phyloP scores from a whole-genome alignment of 2,888 invertebrate genomes.

The Lomographa bimaculata region DNA sequence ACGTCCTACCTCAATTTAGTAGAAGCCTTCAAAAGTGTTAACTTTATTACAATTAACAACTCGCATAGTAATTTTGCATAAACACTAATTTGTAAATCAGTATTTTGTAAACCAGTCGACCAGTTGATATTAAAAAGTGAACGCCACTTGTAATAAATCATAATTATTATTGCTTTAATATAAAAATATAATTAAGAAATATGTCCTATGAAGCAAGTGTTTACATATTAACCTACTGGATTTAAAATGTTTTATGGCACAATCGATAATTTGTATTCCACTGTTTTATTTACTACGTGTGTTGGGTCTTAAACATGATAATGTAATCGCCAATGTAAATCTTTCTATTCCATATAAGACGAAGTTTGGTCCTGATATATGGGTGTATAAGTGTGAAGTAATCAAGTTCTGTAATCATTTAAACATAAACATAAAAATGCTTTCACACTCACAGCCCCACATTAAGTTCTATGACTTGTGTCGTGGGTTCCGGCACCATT shows the following conservation, averaged over 20 bases:
- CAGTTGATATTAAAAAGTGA: constrained; percentile 22
- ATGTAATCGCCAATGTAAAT: constrained; percentile 53
- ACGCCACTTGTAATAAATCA: constrained; percentile 19
- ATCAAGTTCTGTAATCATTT: constrained; percentile 39
- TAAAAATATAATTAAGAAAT: constrained; percentile 16
- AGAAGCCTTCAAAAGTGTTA: constrained; percentile 8
- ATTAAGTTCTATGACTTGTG: no score
- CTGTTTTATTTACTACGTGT: constrained; percentile 42
- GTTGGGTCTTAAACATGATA: constrained; percentile 42
- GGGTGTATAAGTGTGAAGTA: constrained; percentile 43
- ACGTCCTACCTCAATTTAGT: constrained; percentile 6
- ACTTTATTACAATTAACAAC: constrained; percentile 15
- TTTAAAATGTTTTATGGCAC: constrained; percentile 35
- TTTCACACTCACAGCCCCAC: no score
- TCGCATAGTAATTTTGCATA: constrained; percentile 12
- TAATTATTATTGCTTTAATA: constrained; percentile 14
- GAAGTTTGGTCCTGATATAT: constrained; percentile 39
- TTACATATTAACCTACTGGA: constrained; percentile 11
- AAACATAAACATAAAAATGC: no score
- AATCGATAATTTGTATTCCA: constrained; percentile 51
- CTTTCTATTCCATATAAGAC: constrained; percentile 48
- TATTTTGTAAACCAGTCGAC: constrained; percentile 15
- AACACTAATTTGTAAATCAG: constrained; percentile 21
- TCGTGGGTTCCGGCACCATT: no score
- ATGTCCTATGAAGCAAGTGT: constrained; percentile 7